Evolutionary conservation across 2,797 vertebrate genomes (phyloP), one percentile per base, ranked within the genome.

Genomic region (Gorsachius magnificus): DNA sequence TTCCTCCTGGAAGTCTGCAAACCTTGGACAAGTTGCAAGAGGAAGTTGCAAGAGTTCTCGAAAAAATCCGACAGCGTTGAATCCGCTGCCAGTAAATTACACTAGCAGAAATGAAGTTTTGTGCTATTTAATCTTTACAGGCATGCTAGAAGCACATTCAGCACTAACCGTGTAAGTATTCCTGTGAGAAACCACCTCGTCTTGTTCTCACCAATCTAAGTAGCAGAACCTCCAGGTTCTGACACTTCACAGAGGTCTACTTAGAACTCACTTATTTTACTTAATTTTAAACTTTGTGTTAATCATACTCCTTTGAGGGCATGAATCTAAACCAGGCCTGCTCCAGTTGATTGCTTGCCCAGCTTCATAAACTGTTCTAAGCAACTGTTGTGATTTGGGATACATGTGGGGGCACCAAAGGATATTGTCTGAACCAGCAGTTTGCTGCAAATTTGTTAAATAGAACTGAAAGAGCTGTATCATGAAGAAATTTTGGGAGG

Each of bases 1-100:
- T 87, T 95, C 77, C 70, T 95, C 82, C 65, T 83, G 69, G 68
- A 96, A 93, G 65, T 75, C 60, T 63, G 82, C 89, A 83, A 95
- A 46, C 28, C 45, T 54, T 41, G 31, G 38, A 33, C 69, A 81
- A 88, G 51, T 58, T 83, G 6, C 71, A 95, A 83, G 79, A 86
- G 79, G 93, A 96, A 96, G 76, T 64, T 92, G 78, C 72, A 91
- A 76, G 48, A 83, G 46, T 48, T 82, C 60, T 72, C 13, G 7
- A 71, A 93, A 93, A 72, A 38, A 50, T 11, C 16, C 25, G 17
- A 26, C 22, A 61, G 8, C 2, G 5, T 45, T 1, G 9, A 93
- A 87, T 31, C 25, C 0, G 0, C 63, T 91, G 65, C 58, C 79
- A 81, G 43, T 72, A 88, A 89, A 90, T 78, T 18, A 72, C n/a